Conservation (phyloP, 2,113 vertebrate species). For the Coptodon rendalli region DNA sequence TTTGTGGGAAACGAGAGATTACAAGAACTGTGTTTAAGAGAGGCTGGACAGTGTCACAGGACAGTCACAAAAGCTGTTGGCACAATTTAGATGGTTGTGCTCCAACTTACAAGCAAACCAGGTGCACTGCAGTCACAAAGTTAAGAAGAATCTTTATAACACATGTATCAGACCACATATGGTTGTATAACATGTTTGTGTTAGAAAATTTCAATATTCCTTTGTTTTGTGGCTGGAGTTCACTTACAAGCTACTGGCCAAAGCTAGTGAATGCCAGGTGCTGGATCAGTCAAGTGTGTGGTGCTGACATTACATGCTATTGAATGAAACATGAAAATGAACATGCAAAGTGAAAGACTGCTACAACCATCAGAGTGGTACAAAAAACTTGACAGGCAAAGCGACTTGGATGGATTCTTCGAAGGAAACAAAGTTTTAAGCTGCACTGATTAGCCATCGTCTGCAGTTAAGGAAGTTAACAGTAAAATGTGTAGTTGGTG, state of each 20-base stretch:
- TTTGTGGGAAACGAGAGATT: too few species aligned
- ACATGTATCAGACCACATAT: accelerated
- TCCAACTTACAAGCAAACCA: accelerated
- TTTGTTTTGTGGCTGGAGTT: neutral
- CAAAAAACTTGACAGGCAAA: too few species aligned
- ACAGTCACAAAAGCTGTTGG: too few species aligned
- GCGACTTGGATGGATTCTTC: neutral
- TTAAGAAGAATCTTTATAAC: accelerated
- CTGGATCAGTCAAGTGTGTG: too few species aligned
- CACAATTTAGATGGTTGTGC: neutral
- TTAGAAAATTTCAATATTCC: accelerated
- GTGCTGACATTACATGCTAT: accelerated
- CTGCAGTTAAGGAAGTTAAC: neutral
- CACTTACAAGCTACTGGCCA: too few species aligned
- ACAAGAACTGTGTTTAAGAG: too few species aligned
- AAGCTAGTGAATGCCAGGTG: too few species aligned
- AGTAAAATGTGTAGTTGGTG: accelerated
- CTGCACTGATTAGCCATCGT: accelerated
- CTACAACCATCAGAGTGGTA: too few species aligned
- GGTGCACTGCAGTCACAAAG: neutral
- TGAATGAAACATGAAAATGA: too few species aligned
- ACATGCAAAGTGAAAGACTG: too few species aligned
- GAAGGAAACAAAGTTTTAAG: neutral
- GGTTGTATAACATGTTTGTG: accelerated
- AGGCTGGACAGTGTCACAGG: too few species aligned